phyloP scores from a whole-genome alignment of 2,113 vertebrate genomes.

The Sinocyclocheilus maitianheensis region DNA sequence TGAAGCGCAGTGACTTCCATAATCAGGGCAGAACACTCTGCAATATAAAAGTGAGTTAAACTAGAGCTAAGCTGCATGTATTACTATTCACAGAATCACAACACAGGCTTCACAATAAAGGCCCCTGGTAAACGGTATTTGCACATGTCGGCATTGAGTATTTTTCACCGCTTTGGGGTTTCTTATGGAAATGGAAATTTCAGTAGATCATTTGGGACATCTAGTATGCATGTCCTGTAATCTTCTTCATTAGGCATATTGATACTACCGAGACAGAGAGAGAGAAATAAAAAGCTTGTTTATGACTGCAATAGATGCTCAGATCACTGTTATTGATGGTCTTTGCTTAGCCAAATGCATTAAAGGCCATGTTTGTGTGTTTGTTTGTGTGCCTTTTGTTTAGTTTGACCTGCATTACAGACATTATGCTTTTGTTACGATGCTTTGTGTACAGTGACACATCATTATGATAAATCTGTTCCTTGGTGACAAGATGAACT shows the following conservation, averaged over 20 bases:
- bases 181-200: slow-evolving; percentile 44
- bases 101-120: not conserved
- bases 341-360: slow-evolving; percentile 46
- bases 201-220: slow-evolving; percentile 52
- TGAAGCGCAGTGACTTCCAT: slow-evolving; percentile 16
- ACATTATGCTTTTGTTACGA: slow-evolving; percentile 34
- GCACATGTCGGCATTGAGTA: not conserved
- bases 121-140: slow-evolving; percentile 3
- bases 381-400: not conserved
- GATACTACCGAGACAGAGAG: slow-evolving; percentile 31
- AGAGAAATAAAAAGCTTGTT: slow-evolving; percentile 52
- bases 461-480: slow-evolving; percentile 45
- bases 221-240: slow-evolving; percentile 47
- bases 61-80: not conserved
- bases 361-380: slow-evolving; percentile 36
- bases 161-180: slow-evolving; percentile 31
- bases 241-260: slow-evolving; percentile 39
- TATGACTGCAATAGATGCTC: slow-evolving; percentile 48
- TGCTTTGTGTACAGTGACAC: slow-evolving; percentile 35
- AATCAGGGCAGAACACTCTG: not conserved
- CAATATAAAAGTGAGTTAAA: slow-evolving; percentile 13
- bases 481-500: slow-evolving; percentile 15
- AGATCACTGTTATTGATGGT: slow-evolving; percentile 50
- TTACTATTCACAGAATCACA: not conserved
- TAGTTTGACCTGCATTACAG: slow-evolving; percentile 25